Conservation (phyloP, 2,113 vertebrate genomes). For the Chaetura pelagica region DNA sequence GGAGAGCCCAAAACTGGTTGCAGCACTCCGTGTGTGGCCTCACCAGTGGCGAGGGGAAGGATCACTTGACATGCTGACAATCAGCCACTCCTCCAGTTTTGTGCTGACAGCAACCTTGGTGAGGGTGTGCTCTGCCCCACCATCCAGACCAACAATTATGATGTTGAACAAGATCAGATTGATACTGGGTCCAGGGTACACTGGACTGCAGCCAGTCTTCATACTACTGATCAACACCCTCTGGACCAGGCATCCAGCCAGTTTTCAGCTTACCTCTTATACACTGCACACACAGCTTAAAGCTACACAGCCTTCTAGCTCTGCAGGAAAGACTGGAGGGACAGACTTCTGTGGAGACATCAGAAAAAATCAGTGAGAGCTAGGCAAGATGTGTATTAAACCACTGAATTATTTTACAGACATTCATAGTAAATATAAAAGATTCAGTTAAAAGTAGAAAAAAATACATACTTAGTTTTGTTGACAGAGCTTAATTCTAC, state of each 20-base stretch:
- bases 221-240: not conserved
- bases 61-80: accelerated
- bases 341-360: not conserved
- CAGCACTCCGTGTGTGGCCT: not conserved
- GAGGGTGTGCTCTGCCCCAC: not conserved
- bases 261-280: not conserved
- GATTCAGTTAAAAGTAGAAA: not conserved
- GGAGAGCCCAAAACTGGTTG: too few relatives aligned
- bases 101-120: not conserved
- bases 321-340: not conserved
- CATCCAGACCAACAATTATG: not conserved
- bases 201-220: not conserved
- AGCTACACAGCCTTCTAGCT: not conserved
- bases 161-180: not conserved
- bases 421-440: not conserved
- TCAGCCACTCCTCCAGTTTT: not conserved
- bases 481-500: not conserved
- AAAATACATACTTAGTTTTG: not conserved
- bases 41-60: not conserved
- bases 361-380: not conserved
- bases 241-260: not conserved
- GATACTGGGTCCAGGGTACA: not conserved
- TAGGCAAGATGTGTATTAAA: not conserved
- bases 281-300: not conserved
- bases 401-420: not conserved